Evolutionary conservation across 2,113 vertebrate genomes (phyloP), one percentile per base, ranked within the genome.

Genomic region (Athene noctua): DNA sequence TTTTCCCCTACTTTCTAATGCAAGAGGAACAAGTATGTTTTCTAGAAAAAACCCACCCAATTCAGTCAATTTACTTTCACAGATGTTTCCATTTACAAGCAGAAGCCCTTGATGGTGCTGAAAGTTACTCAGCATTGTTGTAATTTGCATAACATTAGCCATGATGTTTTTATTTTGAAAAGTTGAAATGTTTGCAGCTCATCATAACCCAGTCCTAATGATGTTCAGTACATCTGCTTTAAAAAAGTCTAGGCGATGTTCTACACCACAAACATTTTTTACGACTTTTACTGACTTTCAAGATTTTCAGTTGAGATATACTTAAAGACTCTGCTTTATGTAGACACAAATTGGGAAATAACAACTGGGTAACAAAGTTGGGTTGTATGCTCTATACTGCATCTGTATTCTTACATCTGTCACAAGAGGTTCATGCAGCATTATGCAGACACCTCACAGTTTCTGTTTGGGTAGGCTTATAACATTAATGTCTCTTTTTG

Each of bases 61-160:
- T 79, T 87, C 70, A 92, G 51, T 93, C 97, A 94, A 84, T 92
- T 93, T 85, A 74, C 84, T 86, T 97, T 89, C 97, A 86, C 97
- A 98, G 97, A 97, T 98, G 98, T 98, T 98, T 96, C 95, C 85
- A 87, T 95, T 97, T 97, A 88, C 78, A 94, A 97, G 95, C 95
- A 97, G 96, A 96, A 98, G 95, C 95, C 93, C 95, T 92, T 97
- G 95, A 97, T 96, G 95, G 90, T 85, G 68, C 96, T 97, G 95
- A 96, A 97, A 97, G 93, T 96, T 97, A 89, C 88, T 94, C 96
- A 83, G 96, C 90, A 94, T 96, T 95, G 89, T 85, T 96, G 80
- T 71, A 93, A 98, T 98, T 98, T 98, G 96, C 97, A 98, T 98
- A 84, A 80, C 93, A 96, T 98, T 95, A 97, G 68, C 77, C 81